Base-by-base conservation (phyloP, 2,888 invertebrate genomes). In the Xylota sylvarum region DNA sequence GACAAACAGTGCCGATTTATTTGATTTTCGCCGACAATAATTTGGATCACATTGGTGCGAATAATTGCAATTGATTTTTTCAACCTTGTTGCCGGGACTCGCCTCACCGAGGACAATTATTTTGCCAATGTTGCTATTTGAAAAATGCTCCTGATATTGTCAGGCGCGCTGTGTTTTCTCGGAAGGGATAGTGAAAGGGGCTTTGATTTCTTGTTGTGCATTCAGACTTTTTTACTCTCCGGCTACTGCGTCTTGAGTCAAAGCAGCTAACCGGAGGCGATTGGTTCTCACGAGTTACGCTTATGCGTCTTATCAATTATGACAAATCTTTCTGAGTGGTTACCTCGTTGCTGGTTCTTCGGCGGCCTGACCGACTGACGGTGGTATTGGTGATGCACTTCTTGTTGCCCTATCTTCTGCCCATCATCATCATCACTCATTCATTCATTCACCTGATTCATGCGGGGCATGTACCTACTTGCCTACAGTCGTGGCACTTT, bases 261-360 rank as follows among this genome's bases (percentile, higher is more conserved):
- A 62, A 76, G 65, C 23, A n/a, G n/a, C 60, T 73, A 58, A 73
- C 72, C 86, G 60, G 60, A 81, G 73, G 82, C 86, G 77, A 86
- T 86, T 82, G 86, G 82, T 86, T 86, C 86, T 78, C 86, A 86
- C 77, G 86, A 78, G 50, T 65, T 60, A 60, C 72, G 67, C 77
- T 81, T 80, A 76, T 48, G 85, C 81, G 65, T 81, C 90, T 91
- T 92, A 91, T 91, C 92, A 91, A 92, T 92, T 91, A 91, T 91
- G 91, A 92, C 91, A 91, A 91, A 91, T 91, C 92, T 92, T 91
- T 91, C 91, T 90, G 91, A 91, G 91, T 92, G 91, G 91, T 89
- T 91, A 90, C 89, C 90, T 74, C 67, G 58, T n/a, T 81, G 64
- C 48, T 27, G 67, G 32, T 40, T 12, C 27, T 48, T 65, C 43